Percentiles rank a stretch among this genome's conserved stretches.
Evolutionary conservation across 1,140 invertebrate species (phyloP).

Genomic region (Paracyclopina nana): DNA sequence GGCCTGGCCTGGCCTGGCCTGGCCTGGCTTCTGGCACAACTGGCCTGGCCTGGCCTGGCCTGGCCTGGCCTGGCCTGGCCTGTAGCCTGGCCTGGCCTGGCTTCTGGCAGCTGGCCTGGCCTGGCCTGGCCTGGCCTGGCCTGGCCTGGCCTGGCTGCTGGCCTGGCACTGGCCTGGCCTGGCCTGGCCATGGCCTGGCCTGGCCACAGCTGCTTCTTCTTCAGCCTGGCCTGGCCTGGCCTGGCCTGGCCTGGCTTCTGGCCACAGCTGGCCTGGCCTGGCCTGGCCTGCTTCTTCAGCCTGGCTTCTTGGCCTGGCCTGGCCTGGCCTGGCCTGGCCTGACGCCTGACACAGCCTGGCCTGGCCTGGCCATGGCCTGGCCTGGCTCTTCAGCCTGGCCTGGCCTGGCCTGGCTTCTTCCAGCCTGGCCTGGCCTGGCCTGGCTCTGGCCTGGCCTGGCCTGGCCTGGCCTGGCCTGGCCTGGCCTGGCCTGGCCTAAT

Average conservation of each 20-base stretch:
- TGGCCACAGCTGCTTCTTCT: conserved; percentile 20
- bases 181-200: conserved; percentile 22
- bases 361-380: conserved; percentile 21
- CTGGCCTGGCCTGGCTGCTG: too few species aligned
- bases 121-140: conserved; percentile 22
- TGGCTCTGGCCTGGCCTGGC: too few species aligned
- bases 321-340: conserved; percentile 21
- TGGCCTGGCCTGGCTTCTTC: conserved; percentile 21
- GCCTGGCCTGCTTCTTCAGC: conserved; percentile 20
- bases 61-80: conserved; percentile 21
- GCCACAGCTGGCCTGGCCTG: conserved; percentile 19
- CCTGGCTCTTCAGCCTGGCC: conserved; percentile 20
- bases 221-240: conserved; percentile 21
- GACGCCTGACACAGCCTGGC: conserved; percentile 18
- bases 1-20: conserved; percentile 20
- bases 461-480: conserved; percentile 21
- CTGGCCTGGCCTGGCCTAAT: conserved; percentile 20
- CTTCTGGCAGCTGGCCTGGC: conserved; percentile 22
- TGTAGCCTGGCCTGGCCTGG: conserved; percentile 20
- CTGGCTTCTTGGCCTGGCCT: conserved; percentile 21
- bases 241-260: conserved; percentile 21
- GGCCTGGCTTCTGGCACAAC: conserved; percentile 19
- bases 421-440: conserved; percentile 20
- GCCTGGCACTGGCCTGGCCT: conserved; percentile 22
- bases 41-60: too few species aligned